These are phyloP conservation scores for Coleophora deauratella DNA, from an alignment of 2,888 invertebrate species.

Conservation along the genomic window DNA sequence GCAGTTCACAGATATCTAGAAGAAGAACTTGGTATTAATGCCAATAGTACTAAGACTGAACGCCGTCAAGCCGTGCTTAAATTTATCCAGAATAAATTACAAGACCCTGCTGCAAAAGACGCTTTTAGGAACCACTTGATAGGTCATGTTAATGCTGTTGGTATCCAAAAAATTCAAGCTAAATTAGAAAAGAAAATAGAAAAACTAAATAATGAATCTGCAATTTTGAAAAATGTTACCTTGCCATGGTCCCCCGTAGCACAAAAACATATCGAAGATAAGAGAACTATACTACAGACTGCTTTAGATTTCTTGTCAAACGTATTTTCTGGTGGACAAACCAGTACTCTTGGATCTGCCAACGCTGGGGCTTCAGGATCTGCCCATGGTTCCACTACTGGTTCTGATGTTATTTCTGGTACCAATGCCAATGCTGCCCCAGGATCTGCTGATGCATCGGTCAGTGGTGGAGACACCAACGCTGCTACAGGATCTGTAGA, in stretches of 20 bases:
- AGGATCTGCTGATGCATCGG: neutral
- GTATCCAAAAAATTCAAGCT: slow-evolving; percentile 38
- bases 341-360: neutral
- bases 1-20: slow-evolving; percentile 43
- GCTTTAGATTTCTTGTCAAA: slow-evolving; percentile 42
- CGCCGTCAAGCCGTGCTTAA: slow-evolving; percentile 49
- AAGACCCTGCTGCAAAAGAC: slow-evolving; percentile 27
- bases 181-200: slow-evolving; percentile 47
- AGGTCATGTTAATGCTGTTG: slow-evolving; percentile 41
- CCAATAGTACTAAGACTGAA: slow-evolving; percentile 50
- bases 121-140: slow-evolving; percentile 40
- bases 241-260: slow-evolving; percentile 40
- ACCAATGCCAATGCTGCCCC: neutral
- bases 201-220: slow-evolving; percentile 49
- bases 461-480: neutral
- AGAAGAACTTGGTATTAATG: slow-evolving; percentile 46
- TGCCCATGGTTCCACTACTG: neutral
- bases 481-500: neutral
- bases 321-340: slow-evolving; percentile 22
- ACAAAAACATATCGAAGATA: slow-evolving; percentile 40
- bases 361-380: neutral
- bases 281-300: slow-evolving; percentile 42
- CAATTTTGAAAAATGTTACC: slow-evolving; percentile 37
- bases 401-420: neutral
- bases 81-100: slow-evolving; percentile 41